A percentile compares a stretch with the other conserved stretches of the same genome.
Conservation (phyloP, 2,113 vertebrate genomes). For the Ceyx cyanopectus region DNA sequence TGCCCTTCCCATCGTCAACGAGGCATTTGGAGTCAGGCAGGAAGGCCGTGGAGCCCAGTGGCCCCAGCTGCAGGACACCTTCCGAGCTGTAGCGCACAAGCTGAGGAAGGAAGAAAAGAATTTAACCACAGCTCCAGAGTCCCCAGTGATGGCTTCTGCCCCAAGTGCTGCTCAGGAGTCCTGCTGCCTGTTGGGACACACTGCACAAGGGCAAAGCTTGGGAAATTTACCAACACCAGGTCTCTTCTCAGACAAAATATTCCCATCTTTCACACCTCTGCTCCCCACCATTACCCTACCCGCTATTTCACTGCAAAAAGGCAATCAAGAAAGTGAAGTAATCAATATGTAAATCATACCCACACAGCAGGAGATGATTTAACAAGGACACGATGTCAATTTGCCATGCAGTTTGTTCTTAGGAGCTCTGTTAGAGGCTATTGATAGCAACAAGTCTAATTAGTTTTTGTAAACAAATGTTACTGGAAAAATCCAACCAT, state of each 20-base stretch:
- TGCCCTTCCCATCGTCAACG: slow-evolving; percentile 89
- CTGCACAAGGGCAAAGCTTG: background rate
- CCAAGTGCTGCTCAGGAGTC: background rate
- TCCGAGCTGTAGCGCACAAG: slow-evolving; percentile 92
- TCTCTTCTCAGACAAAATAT: rapidly evolving
- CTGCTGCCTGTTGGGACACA: rapidly evolving
- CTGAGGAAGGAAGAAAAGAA: slow-evolving; percentile 56
- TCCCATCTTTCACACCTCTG: background rate
- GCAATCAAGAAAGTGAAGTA: slow-evolving; percentile 44
- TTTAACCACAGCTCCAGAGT: background rate
- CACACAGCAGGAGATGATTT: slow-evolving; percentile 51
- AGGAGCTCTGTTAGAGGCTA: slow-evolving; percentile 45
- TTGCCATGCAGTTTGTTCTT: slow-evolving; percentile 21
- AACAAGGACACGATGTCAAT: slow-evolving; percentile 45
- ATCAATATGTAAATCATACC: slow-evolving; percentile 59
- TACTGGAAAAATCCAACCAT: background rate
- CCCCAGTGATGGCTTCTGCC: background rate
- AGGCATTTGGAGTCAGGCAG: slow-evolving; percentile 97
- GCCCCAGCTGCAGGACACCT: slow-evolving; percentile 93
- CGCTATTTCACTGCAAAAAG: background rate
- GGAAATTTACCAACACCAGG: background rate
- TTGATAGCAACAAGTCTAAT: slow-evolving; percentile 61
- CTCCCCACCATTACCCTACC: background rate
- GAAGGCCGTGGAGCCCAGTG: slow-evolving; percentile 93
- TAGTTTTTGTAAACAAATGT: slow-evolving; percentile 47